Evolutionary conservation across 2,888 invertebrate genomes (phyloP).

Genomic region (Xestia xanthographa): DNA sequence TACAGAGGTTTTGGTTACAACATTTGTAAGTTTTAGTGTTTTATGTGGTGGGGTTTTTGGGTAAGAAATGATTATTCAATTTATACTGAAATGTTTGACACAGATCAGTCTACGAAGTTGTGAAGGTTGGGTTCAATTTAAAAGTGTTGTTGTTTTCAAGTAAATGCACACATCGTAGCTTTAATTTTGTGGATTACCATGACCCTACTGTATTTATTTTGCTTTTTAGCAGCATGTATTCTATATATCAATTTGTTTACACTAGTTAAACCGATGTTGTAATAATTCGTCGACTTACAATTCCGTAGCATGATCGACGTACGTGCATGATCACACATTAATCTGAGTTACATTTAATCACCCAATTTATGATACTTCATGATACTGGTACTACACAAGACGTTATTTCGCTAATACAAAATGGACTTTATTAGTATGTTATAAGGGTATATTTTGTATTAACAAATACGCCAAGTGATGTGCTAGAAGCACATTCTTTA

Average conservation of each 20-base stretch:
- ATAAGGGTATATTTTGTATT: constrained; percentile 5
- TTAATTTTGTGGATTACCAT: constrained; percentile 69
- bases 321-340: constrained; percentile 48
- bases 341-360: constrained; percentile 23
- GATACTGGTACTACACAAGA: background rate
- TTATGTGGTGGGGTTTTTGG: constrained; percentile 35
- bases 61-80: constrained; percentile 17
- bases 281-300: constrained; percentile 14
- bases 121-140: constrained; percentile 37
- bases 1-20: constrained; percentile 49
- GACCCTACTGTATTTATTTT: constrained; percentile 74
- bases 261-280: constrained; percentile 2
- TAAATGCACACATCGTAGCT: constrained; percentile 41
- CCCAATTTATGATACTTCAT: background rate
- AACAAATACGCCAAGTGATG: background rate
- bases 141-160: constrained; percentile 25
- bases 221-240: constrained; percentile 54
- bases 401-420: constrained; percentile 4
- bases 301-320: constrained; percentile 22
- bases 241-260: constrained; percentile 29
- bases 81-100: constrained; percentile 11
- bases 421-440: background rate
- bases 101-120: constrained; percentile 28
- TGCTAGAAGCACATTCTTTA: constrained; percentile 2
- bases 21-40: constrained; percentile 27